Evolutionary conservation across 2,797 vertebrate species (phyloP).

Genomic region (Eulemur albifrons): DNA sequence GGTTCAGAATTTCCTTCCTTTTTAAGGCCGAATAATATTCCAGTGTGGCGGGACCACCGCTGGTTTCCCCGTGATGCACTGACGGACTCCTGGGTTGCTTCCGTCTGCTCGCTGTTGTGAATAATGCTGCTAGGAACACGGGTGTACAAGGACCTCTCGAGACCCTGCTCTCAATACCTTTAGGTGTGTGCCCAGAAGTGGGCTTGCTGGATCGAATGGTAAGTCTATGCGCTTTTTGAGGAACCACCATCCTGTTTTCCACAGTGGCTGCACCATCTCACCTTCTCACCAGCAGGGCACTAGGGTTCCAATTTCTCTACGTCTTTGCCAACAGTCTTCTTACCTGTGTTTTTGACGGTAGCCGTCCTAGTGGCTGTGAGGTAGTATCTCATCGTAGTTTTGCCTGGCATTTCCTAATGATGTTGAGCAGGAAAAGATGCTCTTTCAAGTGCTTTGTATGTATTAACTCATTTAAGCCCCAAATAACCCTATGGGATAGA

Average conservation of each 20-base stretch:
- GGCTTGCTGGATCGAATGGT: neutral
- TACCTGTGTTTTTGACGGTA: neutral
- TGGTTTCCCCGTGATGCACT: rapidly evolving
- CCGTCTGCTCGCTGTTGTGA: neutral
- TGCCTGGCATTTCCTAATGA: neutral
- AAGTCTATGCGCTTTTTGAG: neutral
- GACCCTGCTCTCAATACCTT: neutral
- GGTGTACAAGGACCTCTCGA: neutral
- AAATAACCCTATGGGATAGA: neutral
- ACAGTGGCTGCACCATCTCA: neutral
- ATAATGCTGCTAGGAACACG: neutral
- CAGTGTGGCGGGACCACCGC: neutral
- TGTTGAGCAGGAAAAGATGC: neutral
- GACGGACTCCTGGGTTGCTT: neutral
- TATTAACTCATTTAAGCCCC: neutral
- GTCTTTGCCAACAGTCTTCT: neutral
- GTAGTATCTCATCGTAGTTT: neutral
- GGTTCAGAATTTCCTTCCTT: neutral
- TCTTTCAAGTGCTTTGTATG: neutral
- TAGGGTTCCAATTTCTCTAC: neutral
- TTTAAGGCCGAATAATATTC: neutral
- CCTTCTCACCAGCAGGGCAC: neutral
- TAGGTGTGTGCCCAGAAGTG: too few species aligned
- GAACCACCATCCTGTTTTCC: neutral
- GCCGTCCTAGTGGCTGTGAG: neutral